phyloP scores from a whole-genome alignment of 2,888 invertebrate species.

The Nephrocerus scutellatus region DNA sequence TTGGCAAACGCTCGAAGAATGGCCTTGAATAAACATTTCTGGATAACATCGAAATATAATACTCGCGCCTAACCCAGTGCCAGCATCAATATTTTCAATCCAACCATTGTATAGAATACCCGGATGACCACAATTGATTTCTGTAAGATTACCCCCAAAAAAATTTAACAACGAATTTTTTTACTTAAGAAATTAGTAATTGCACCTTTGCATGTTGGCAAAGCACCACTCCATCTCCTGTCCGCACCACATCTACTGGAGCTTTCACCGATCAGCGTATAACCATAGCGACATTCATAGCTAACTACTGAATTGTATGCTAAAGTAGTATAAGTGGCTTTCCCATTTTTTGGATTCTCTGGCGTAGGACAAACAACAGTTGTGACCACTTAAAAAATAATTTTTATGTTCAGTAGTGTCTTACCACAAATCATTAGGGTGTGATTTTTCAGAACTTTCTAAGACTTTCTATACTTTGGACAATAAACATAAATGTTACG shows the following conservation, averaged over 20 bases:
- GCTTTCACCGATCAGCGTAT: slow-evolving; percentile 80
- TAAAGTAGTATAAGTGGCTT: slow-evolving; percentile 84
- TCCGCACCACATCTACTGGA: slow-evolving; percentile 91
- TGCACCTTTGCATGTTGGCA: slow-evolving; percentile 84
- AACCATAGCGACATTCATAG: slow-evolving; percentile 94
- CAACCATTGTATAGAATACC: slow-evolving; percentile 94
- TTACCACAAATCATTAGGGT: too few relatives aligned
- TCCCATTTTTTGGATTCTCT: slow-evolving; percentile 85
- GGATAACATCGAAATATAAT: slow-evolving; percentile 90
- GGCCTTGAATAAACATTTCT: slow-evolving; percentile 83
- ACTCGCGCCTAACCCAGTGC: slow-evolving; percentile 85
- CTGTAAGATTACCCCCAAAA: slow-evolving; percentile 48
- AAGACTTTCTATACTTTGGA: too few relatives aligned
- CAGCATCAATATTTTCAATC: slow-evolving; percentile 81
- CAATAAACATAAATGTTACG: too few relatives aligned
- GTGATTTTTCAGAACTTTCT: too few relatives aligned
- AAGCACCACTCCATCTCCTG: slow-evolving; percentile 88
- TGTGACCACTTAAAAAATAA: slow-evolving; percentile 59
- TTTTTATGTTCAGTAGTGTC: slow-evolving; percentile 1
- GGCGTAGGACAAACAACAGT: slow-evolving; percentile 93
- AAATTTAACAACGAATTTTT: background rate
- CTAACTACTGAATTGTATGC: slow-evolving; percentile 93
- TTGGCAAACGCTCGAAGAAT: slow-evolving; percentile 85
- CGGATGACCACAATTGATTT: slow-evolving; percentile 94
- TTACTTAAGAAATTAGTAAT: background rate